Conservation (phyloP, 1,140 invertebrate species). For the Teleopsis dalmanni region DNA sequence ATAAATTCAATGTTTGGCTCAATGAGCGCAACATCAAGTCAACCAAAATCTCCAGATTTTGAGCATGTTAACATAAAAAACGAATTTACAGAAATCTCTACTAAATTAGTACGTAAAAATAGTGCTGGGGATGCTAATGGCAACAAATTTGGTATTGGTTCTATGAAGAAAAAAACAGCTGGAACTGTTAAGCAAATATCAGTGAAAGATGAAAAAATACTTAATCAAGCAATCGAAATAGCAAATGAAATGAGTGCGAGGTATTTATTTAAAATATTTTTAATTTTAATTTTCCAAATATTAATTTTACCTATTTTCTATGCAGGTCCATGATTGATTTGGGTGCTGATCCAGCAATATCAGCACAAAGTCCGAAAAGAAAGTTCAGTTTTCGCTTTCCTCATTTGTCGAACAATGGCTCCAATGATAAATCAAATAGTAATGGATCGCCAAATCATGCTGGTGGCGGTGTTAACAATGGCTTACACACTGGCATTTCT, state of each 20-base stretch:
- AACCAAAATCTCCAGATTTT: constrained; percentile 51
- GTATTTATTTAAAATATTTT: constrained; percentile 24
- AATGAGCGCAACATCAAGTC: constrained; percentile 42
- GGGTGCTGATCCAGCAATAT: constrained; percentile 59
- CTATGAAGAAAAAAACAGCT: constrained; percentile 60
- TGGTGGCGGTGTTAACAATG: background rate
- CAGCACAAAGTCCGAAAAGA: constrained; percentile 68
- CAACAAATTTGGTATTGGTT: constrained; percentile 22
- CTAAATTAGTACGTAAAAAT: constrained; percentile 40
- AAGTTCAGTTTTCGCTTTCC: constrained; percentile 87
- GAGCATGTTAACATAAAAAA: constrained; percentile 54
- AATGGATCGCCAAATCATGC: constrained; percentile 13
- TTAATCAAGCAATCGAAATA: constrained; percentile 88
- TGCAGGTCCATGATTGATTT: constrained; percentile 72
- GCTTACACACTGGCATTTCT: constrained; percentile 19
- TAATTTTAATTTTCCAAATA: background rate
- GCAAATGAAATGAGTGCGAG: constrained; percentile 85
- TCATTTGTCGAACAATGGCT: constrained; percentile 19
- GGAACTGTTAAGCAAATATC: constrained; percentile 88
- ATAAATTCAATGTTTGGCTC: constrained; percentile 90
- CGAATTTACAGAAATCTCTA: constrained; percentile 64
- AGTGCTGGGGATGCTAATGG: constrained; percentile 12
- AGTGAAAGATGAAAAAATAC: constrained; percentile 83
- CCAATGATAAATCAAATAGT: constrained; percentile 2
- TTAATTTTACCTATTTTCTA: background rate